Conservation (phyloP, 2,113 vertebrate genomes). For the Calcarius ornatus region DNA sequence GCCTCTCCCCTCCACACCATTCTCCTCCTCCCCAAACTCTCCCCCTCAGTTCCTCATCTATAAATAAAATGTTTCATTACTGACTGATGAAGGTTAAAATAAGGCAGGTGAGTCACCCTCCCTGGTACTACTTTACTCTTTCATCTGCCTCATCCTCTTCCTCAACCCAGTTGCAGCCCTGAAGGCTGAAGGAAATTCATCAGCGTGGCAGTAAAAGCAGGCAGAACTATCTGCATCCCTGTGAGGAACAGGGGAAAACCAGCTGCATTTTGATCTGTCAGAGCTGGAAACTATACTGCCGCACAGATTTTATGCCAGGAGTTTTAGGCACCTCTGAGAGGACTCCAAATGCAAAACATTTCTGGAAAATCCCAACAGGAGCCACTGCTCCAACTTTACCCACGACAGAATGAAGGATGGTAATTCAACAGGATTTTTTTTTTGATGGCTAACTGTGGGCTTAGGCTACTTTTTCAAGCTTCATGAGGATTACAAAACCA, state of each 20-base stretch:
- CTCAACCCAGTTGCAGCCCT: background rate
- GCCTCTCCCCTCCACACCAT: background rate
- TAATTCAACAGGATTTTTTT: background rate
- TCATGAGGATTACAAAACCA: background rate
- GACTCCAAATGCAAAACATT: background rate
- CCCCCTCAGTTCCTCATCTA: background rate
- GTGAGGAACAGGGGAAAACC: background rate
- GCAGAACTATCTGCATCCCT: background rate
- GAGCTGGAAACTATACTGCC: background rate
- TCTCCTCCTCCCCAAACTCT: background rate
- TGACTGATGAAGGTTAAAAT: background rate
- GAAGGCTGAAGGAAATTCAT: background rate
- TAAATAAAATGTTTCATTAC: slow-evolving; percentile 31
- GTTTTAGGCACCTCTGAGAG: background rate
- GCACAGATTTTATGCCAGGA: background rate
- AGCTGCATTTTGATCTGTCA: background rate
- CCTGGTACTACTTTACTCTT: background rate
- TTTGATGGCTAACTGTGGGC: background rate
- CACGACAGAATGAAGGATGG: background rate
- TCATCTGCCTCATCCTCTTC: slow-evolving; percentile 17
- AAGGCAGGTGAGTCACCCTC: slow-evolving; percentile 27
- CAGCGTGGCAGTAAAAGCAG: background rate
- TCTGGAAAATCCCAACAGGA: background rate
- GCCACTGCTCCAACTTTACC: background rate
- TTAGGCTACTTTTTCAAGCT: background rate